A percentile compares a stretch with the other conserved stretches of the same genome.
phyloP scores from a whole-genome alignment of 2,113 vertebrate genomes.

The Catharus bicknelli region DNA sequence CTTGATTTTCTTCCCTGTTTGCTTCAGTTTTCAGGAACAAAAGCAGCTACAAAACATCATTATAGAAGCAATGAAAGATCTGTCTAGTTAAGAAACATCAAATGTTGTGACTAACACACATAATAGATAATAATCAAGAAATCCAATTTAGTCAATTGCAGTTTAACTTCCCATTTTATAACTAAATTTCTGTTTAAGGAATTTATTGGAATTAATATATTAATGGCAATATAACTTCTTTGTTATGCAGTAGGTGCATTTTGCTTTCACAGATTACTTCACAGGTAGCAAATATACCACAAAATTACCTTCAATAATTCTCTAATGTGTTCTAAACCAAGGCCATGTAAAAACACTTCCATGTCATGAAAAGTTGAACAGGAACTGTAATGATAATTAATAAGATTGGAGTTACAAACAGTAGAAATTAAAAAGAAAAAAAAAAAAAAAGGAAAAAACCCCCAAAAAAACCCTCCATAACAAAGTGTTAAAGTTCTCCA shows the following conservation, averaged over 20 bases:
- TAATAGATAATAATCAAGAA: not conserved
- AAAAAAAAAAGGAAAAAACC: too few relatives aligned
- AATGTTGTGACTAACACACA: not conserved
- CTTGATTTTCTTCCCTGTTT: not conserved
- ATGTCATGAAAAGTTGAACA: conserved; percentile 78
- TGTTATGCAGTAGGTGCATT: not conserved
- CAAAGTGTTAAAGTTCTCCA: not conserved
- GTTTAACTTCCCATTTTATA: not conserved
- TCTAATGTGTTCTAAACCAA: conserved; percentile 82
- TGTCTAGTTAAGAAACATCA: not conserved
- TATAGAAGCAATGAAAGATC: not conserved
- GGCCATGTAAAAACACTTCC: conserved; percentile 87
- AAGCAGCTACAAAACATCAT: not conserved
- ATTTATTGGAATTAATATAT: not conserved
- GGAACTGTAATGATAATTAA: conserved; percentile 71
- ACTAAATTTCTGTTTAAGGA: not conserved
- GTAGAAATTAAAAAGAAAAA: not conserved
- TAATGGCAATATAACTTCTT: not conserved
- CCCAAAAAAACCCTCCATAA: not conserved
- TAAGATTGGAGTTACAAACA: not conserved
- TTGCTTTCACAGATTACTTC: not conserved
- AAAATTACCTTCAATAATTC: conserved; percentile 78
- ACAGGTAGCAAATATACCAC: not conserved
- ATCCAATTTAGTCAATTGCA: not conserved
- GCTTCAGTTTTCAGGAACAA: not conserved